Conservation (phyloP, 2,888 invertebrate species). For the Megaustenia siamemsis region DNA sequence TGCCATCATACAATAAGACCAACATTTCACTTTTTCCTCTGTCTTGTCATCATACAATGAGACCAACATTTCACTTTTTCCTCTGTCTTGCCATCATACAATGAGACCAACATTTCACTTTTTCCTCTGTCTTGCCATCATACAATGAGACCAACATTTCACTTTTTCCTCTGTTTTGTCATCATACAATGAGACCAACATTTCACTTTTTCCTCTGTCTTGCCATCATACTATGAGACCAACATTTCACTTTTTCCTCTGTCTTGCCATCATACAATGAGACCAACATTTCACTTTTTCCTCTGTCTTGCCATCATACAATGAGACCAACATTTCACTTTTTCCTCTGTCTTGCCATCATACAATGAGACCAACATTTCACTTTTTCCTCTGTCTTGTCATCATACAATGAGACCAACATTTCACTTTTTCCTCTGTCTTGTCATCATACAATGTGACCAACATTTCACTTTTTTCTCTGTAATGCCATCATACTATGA, state of each 20-base stretch:
- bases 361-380: no score
- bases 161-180: no score
- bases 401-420: no score
- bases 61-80: not conserved
- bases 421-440: no score
- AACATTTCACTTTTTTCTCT: not conserved
- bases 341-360: not conserved
- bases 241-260: not conserved
- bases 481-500: not conserved
- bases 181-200: no score
- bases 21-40: not conserved
- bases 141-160: no score
- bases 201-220: not conserved
- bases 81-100: not conserved
- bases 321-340: not conserved
- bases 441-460: no score
- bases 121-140: not conserved
- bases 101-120: no score
- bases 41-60: not conserved
- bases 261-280: slow-evolving; percentile 75
- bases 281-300: not conserved
- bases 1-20: slow-evolving; percentile 74
- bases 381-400: not conserved
- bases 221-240: not conserved
- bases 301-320: not conserved